Conservation (phyloP, 1,140 invertebrate genomes). For the Chlorops oryzae region DNA sequence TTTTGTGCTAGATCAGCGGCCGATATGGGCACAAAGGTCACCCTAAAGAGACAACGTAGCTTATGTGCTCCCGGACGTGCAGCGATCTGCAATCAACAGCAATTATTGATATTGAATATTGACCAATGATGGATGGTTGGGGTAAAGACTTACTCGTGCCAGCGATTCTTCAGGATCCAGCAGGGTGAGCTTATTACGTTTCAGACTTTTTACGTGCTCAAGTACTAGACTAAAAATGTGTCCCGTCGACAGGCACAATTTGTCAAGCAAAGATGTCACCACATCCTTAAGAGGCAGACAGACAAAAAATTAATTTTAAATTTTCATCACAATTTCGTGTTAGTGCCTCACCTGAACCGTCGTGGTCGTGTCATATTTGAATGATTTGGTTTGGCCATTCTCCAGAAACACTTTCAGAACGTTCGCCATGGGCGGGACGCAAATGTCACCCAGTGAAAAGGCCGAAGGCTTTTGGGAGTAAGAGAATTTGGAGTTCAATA, state of each 20-base stretch:
- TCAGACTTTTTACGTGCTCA: slow-evolving; percentile 81
- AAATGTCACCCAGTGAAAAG: slow-evolving; percentile 70
- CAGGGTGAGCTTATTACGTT: slow-evolving; percentile 75
- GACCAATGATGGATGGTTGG: neutral
- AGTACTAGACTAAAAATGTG: slow-evolving; percentile 84
- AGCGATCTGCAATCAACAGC: slow-evolving; percentile 64
- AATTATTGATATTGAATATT: neutral
- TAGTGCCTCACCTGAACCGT: slow-evolving; percentile 66
- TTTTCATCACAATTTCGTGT: too few relatives aligned
- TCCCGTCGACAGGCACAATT: slow-evolving; percentile 70
- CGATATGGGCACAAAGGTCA: slow-evolving; percentile 81
- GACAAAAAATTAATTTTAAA: neutral
- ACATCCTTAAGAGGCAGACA: slow-evolving; percentile 59
- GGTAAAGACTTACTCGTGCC: slow-evolving; percentile 62
- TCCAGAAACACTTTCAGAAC: slow-evolving; percentile 89
- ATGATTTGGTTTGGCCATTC: slow-evolving; percentile 94
- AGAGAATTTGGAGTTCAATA: neutral
- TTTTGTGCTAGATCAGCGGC: slow-evolving; percentile 73
- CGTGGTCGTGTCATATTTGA: slow-evolving; percentile 87
- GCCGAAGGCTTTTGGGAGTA: slow-evolving; percentile 59
- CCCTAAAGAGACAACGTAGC: slow-evolving; percentile 78
- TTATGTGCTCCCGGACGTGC: slow-evolving; percentile 81
- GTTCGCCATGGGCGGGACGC: slow-evolving; percentile 83
- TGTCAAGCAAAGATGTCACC: slow-evolving; percentile 74
- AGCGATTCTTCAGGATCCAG: slow-evolving; percentile 77